A percentile compares a stretch with the other conserved stretches of the same genome.
These are phyloP conservation scores for Periphyllus acericola DNA, from an alignment of 2,888 invertebrate species.

Conservation along the genomic window DNA sequence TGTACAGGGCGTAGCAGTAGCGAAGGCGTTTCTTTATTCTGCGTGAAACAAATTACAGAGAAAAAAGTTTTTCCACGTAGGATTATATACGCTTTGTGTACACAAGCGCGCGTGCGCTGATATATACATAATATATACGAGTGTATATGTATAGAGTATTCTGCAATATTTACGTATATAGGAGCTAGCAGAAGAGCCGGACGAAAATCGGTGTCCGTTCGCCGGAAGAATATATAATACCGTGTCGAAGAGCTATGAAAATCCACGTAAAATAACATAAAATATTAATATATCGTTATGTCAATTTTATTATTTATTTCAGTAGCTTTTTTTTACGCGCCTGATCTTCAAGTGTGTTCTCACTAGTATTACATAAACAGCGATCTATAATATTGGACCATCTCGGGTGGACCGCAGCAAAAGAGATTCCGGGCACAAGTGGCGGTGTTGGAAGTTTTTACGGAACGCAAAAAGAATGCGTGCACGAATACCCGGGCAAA, in stretches of 20 bases:
- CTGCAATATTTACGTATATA: neutral
- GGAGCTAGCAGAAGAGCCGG: neutral
- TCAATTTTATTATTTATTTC: neutral
- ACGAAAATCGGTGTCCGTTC: neutral
- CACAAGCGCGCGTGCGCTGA: neutral
- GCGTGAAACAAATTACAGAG: constrained; percentile 49
- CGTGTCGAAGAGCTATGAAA: neutral
- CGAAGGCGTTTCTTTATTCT: constrained; percentile 33
- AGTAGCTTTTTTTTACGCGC: neutral
- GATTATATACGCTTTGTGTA: neutral
- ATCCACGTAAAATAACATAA: neutral
- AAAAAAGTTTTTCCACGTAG: constrained; percentile 41
- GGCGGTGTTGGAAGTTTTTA: constrained; percentile 15
- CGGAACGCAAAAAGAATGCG: constrained; percentile 15
- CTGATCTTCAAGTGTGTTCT: neutral
- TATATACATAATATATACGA: neutral
- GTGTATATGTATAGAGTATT: neutral
- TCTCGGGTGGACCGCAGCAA: no score
- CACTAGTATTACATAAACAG: no score
- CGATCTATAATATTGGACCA: no score
- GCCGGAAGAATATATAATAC: neutral
- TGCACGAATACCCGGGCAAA: neutral
- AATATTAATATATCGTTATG: neutral
- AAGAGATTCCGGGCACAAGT: no score
- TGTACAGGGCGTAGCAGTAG: neutral